phyloP scores from a whole-genome alignment of 1,140 invertebrate genomes.

The Drosophila tristis region DNA sequence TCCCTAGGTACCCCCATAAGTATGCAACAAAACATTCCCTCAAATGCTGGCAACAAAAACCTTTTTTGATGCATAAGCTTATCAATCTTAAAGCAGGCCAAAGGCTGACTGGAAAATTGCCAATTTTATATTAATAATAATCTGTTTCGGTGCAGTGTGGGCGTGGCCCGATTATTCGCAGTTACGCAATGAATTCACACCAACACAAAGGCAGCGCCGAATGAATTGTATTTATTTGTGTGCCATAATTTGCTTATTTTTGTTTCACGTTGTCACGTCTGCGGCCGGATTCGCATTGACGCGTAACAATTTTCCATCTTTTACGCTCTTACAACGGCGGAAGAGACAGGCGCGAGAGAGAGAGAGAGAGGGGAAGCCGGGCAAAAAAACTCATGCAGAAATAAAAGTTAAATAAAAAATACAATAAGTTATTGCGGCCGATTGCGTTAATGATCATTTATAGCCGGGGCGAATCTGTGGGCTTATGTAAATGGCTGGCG shows the following conservation, averaged over 20 bases:
- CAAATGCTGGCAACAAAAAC: no score
- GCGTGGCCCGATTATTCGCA: conserved; percentile 26
- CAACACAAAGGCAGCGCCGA: conserved; percentile 1
- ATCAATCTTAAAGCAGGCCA: background rate
- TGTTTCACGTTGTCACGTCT: conserved; percentile 62
- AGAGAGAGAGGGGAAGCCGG: no score
- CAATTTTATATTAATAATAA: conserved; percentile 66
- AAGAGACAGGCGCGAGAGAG: no score
- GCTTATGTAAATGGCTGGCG: conserved; percentile 63
- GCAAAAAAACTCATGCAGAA: conserved; percentile 17
- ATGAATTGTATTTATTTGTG: conserved; percentile 66
- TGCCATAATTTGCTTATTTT: conserved; percentile 58
- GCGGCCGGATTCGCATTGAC: conserved; percentile 56
- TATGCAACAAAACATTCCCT: no score
- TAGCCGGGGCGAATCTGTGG: conserved; percentile 46
- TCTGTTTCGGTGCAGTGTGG: conserved; percentile 33
- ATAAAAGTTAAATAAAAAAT: conserved; percentile 63
- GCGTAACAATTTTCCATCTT: conserved; percentile 53
- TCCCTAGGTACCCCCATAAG: no score
- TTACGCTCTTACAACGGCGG: conserved; percentile 15
- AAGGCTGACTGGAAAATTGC: conserved; percentile 36
- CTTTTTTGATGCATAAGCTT: no score
- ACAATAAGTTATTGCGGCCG: conserved; percentile 69
- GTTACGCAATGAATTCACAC: conserved; percentile 10
- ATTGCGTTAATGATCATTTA: conserved; percentile 73